These are phyloP conservation scores for Calyptommatus sinebrachiatus DNA, from an alignment of 2,113 vertebrate species.

Conservation along the genomic window DNA sequence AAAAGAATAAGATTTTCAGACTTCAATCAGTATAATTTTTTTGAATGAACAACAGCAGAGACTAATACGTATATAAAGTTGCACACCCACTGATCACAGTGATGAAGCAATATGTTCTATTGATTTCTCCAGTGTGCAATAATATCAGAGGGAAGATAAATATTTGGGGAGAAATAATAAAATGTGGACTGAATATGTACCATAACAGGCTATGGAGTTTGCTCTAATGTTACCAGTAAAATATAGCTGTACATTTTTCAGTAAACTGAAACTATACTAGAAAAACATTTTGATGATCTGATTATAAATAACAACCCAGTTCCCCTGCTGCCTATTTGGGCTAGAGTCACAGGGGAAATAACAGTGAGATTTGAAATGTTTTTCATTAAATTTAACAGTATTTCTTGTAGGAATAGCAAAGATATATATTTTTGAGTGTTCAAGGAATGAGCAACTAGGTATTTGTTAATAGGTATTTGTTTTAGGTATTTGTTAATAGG, in stretches of 20 bases:
- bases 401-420: not conserved
- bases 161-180: slow-evolving; percentile 2
- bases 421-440: no score
- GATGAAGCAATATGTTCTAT: slow-evolving; percentile 11
- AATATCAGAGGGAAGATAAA: slow-evolving; percentile 14
- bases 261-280: not conserved
- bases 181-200: not conserved
- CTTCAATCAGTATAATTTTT: slow-evolving; percentile 16
- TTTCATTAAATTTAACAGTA: slow-evolving; percentile 13
- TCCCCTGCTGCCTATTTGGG: slow-evolving; percentile 3
- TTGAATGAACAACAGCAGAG: slow-evolving; percentile 2
- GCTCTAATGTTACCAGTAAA: not conserved
- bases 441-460: not conserved
- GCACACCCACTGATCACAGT: slow-evolving; percentile 9
- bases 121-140: not conserved
- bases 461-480: no score
- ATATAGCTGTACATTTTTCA: not conserved
- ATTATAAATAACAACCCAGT: slow-evolving; percentile 9
- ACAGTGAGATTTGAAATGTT: not conserved
- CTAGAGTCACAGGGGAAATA: not conserved
- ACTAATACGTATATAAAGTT: not conserved
- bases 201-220: not conserved
- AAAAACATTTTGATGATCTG: slow-evolving; percentile 18
- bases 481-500: no score
- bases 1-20: not conserved